Evolutionary conservation across 2,888 invertebrate species (phyloP).

Genomic region (Amiota mariae): DNA sequence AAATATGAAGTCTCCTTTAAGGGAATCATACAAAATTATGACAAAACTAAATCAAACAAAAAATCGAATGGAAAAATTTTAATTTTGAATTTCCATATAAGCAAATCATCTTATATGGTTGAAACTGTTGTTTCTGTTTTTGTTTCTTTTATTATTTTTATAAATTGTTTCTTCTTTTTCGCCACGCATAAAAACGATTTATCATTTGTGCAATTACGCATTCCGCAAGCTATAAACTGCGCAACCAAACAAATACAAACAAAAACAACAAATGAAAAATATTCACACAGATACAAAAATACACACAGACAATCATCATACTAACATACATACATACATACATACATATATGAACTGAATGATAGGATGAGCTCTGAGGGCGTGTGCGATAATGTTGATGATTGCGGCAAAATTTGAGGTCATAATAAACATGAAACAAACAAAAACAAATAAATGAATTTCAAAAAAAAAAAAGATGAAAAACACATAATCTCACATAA

Average conservation of each 20-base stretch:
- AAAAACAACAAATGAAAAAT: not conserved
- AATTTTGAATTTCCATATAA: not conserved
- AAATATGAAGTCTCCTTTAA: too few species aligned
- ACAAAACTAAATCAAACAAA: not conserved
- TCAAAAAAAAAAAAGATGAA: too few species aligned
- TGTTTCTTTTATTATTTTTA: too few species aligned
- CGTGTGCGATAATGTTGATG: conserved; percentile 5
- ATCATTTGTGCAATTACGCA: conserved; percentile 23
- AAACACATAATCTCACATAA: too few species aligned
- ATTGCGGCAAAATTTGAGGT: conserved; percentile 21
- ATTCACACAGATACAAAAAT: too few species aligned
- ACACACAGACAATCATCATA: too few species aligned
- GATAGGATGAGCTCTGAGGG: not conserved
- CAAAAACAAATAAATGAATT: not conserved
- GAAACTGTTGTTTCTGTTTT: not conserved
- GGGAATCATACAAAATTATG: too few species aligned
- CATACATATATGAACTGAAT: too few species aligned
- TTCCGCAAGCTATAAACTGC: not conserved
- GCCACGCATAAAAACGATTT: conserved; percentile 9
- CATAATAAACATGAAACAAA: not conserved
- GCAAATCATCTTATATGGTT: not conserved
- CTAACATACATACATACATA: too few species aligned
- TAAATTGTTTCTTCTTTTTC: not conserved
- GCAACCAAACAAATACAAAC: not conserved
- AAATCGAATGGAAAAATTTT: not conserved